Percentiles rank a stretch among this genome's conserved stretches.
These are phyloP conservation scores for Agrypnus murinus DNA, from an alignment of 2,888 invertebrate genomes.

Conservation along the genomic window DNA sequence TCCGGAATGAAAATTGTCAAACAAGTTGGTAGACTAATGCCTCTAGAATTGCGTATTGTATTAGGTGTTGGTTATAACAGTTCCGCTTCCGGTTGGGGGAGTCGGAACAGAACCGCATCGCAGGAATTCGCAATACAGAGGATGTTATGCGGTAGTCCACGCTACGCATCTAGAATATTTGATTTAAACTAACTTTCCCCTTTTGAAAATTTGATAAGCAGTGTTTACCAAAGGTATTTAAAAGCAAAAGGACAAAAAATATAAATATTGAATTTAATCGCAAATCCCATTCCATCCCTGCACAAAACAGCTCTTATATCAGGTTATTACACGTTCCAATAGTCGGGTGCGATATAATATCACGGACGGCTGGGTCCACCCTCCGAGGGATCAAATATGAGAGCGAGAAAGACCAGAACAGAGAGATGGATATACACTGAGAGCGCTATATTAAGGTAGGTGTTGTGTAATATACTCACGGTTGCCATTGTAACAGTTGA, in stretches of 20 bases:
- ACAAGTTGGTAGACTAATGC: constrained; percentile 57
- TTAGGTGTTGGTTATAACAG: constrained; percentile 57
- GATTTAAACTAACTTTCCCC: not conserved
- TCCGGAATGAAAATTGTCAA: constrained; percentile 52
- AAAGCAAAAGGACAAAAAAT: constrained; percentile 28
- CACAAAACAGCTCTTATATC: constrained; percentile 52
- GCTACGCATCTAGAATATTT: constrained; percentile 8
- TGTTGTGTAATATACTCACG: constrained; percentile 69
- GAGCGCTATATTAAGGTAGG: constrained; percentile 58
- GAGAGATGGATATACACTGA: constrained; percentile 45
- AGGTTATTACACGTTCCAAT: constrained; percentile 67
- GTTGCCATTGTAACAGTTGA: constrained; percentile 68
- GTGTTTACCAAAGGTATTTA: constrained; percentile 22
- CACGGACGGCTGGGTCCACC: constrained; percentile 63
- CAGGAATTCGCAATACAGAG: constrained; percentile 35
- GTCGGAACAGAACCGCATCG: constrained; percentile 52
- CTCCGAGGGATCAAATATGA: constrained; percentile 50
- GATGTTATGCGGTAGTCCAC: constrained; percentile 14
- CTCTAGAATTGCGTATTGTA: constrained; percentile 57
- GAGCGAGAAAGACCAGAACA: constrained; percentile 46
- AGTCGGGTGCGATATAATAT: constrained; percentile 67
- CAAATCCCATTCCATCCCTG: constrained; percentile 47
- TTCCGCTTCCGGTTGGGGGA: constrained; percentile 58
- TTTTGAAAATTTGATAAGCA: constrained; percentile 30
- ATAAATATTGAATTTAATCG: constrained; percentile 46